phyloP scores from a whole-genome alignment of 1,140 invertebrate genomes.

The Papilio aristodemus region DNA sequence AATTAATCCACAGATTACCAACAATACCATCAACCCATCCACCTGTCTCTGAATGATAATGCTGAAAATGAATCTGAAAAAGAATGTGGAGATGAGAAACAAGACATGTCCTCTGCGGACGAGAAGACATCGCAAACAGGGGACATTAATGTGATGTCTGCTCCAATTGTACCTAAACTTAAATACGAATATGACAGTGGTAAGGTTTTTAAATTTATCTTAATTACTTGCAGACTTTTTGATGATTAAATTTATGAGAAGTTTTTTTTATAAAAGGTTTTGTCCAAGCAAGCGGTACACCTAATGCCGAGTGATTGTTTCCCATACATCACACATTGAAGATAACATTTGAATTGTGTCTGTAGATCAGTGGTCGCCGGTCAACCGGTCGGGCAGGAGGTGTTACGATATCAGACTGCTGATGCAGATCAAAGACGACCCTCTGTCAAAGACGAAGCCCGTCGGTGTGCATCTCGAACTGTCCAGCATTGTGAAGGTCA shows the following conservation, averaged over 20 bases:
- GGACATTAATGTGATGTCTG: constrained; percentile 32
- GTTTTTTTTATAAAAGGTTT: too few relatives aligned
- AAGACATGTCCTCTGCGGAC: constrained; percentile 42
- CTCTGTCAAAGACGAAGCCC: constrained; percentile 87
- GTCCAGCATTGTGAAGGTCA: constrained; percentile 68
- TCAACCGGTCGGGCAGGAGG: constrained; percentile 90
- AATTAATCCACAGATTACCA: not conserved
- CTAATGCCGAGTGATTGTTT: too few relatives aligned
- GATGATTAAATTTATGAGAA: not conserved
- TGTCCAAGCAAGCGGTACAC: too few relatives aligned
- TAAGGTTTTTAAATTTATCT: constrained; percentile 31
- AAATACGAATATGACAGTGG: constrained; percentile 70
- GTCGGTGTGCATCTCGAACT: constrained; percentile 74
- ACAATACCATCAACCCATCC: constrained; percentile 8
- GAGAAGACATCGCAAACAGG: constrained; percentile 33
- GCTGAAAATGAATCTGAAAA: constrained; percentile 77
- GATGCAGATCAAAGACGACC: constrained; percentile 86
- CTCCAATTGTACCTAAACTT: constrained; percentile 46
- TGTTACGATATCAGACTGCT: constrained; percentile 90
- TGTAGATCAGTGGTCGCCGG: constrained; percentile 91
- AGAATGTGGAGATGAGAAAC: constrained; percentile 61
- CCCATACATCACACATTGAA: too few relatives aligned
- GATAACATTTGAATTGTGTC: not conserved
- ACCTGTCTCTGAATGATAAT: constrained; percentile 52
- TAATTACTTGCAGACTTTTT: too few relatives aligned